Base-by-base conservation (phyloP, 2,888 invertebrate genomes). In the Thecocarcelia acutangulata region DNA sequence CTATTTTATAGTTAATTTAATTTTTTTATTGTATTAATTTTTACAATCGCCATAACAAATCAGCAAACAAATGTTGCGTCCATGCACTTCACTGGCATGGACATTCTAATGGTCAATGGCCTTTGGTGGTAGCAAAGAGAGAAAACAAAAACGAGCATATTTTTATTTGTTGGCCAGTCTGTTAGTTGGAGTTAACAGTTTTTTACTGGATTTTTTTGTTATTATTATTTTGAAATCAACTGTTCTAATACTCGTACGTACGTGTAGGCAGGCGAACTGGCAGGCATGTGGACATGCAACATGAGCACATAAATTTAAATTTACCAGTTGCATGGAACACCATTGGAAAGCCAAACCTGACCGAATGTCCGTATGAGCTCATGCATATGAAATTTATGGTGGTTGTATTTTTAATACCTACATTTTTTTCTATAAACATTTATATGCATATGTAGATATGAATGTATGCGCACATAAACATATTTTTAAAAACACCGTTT, bases 81-180 rank as follows among this genome's bases (percentile, higher is more conserved):
- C 50, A 69, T 74, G 68, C 48, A 63, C 50, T 78, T 66, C 52
- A 52, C 68, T 52, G 17, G 12, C 59, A 66, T 17, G 46, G 50
- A 59, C 54, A 48, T 15, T 74, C 33, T 58, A 72, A 66, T 73
- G 81, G 76, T 77, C 81, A 81, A 63, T 73, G 81, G 81, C 81
- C 76, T 76, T 44, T 76, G 64, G 28, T 42, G 33, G 50, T 59
- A 21, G 50, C 24, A 19, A 40, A n/a, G 42, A 21, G n/a, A n/a
- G 54, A 28, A 28, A 12, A 59, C 15, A 56, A 12, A 50, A 52
- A 66, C 40, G 28, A 19, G 33, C 11, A 56, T 44, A 44, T 52
- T 52, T 63, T 77, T 52, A 52, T 63, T 77, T 69, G 66, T 68
- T 68, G 33, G 63, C 59, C 69, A n/a, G 15, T 56, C 40, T 68